phyloP scores from a whole-genome alignment of 2,888 invertebrate species.

The Hypena proboscidalis region DNA sequence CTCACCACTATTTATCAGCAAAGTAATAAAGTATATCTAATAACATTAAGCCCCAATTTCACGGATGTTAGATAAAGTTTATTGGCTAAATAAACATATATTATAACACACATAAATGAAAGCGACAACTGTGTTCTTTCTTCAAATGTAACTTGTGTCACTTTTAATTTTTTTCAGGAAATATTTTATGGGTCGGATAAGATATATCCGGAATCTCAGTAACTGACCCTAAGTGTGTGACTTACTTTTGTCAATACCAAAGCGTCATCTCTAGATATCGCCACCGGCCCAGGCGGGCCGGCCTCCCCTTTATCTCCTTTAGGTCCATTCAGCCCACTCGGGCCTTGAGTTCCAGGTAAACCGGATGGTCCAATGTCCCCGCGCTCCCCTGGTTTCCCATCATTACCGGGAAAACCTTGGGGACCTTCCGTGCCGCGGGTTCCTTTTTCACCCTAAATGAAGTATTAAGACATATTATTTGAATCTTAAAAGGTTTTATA shows the following conservation, averaged over 20 bases:
- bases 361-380: conserved; percentile 90
- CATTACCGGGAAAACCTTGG: conserved; percentile 87
- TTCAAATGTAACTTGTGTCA: no score
- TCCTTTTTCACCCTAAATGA: conserved; percentile 86
- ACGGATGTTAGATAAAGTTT: no score
- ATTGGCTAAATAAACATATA: no score
- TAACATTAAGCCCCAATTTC: no score
- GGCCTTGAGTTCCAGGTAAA: conserved; percentile 89
- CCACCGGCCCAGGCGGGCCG: conserved; percentile 88
- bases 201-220: no score
- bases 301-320: conserved; percentile 90
- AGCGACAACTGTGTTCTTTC: neutral
- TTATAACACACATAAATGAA: neutral
- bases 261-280: conserved; percentile 86
- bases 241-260: conserved; percentile 84
- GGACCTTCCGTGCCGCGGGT: conserved; percentile 87
- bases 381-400: conserved; percentile 87
- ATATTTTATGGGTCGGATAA: no score
- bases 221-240: no score
- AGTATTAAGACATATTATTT: conserved; percentile 4
- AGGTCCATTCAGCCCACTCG: conserved; percentile 86
- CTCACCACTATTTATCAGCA: no score
- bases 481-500: no score
- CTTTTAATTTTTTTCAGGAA: no score
- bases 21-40: no score